Evolutionary conservation across 2,113 vertebrate species (phyloP).

Genomic region (Etia nguti): DNA sequence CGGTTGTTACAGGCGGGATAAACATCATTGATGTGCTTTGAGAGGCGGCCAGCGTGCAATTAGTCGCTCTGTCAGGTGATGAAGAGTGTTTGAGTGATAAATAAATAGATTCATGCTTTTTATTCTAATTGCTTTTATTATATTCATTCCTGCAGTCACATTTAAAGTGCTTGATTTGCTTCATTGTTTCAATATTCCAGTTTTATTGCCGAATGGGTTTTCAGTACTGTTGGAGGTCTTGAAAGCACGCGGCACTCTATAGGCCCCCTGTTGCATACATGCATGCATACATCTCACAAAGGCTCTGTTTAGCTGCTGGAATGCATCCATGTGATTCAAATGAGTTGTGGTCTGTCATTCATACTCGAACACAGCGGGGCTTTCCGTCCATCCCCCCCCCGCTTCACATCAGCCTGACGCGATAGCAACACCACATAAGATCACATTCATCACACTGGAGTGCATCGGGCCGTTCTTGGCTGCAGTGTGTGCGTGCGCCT

Average conservation of each 20-base stretch:
- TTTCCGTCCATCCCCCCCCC: background rate
- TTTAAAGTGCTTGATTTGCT: background rate
- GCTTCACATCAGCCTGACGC: background rate
- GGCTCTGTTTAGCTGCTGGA: background rate
- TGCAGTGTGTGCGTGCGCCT: background rate
- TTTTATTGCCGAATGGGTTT: background rate
- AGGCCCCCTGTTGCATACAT: background rate
- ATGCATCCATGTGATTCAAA: conserved; percentile 33
- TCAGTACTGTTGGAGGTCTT: background rate
- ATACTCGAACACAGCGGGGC: background rate
- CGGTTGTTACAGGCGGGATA: background rate
- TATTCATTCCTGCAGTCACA: background rate
- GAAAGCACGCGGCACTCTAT: background rate
- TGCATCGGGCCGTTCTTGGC: background rate
- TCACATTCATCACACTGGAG: conserved; percentile 30
- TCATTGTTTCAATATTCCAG: background rate
- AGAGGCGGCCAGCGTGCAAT: background rate
- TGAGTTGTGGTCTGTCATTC: background rate
- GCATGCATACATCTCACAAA: background rate
- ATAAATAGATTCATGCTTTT: background rate
- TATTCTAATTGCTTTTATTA: background rate
- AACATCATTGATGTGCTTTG: background rate
- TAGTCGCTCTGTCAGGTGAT: background rate
- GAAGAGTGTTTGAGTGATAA: background rate
- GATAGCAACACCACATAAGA: conserved; percentile 28